Conservation (phyloP, 64 coral and sea anemone genomes). For the Cladopsammia gracilis region DNA sequence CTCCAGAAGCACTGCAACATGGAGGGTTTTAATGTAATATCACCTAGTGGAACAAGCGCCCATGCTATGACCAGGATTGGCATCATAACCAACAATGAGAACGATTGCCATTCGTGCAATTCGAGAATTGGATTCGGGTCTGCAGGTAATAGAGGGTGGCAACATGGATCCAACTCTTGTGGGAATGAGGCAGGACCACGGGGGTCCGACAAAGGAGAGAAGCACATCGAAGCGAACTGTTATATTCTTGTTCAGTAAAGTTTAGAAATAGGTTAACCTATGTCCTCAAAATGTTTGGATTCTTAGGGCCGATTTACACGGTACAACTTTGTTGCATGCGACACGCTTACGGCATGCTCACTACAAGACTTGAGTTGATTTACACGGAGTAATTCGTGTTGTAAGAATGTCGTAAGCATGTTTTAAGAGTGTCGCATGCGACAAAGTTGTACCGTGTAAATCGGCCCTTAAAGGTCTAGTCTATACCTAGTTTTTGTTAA, state of each 20-base stretch:
- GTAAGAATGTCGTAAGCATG: too few relatives aligned
- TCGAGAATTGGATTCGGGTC: slow-evolving; percentile 49
- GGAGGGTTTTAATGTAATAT: slow-evolving; percentile 45
- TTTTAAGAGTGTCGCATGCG: too few relatives aligned
- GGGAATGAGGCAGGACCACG: slow-evolving; percentile 21
- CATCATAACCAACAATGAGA: slow-evolving; percentile 19
- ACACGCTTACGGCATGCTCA: too few relatives aligned
- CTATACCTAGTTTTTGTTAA: too few relatives aligned
- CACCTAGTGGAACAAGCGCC: neutral
- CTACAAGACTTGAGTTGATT: too few relatives aligned
- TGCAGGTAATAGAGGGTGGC: neutral
- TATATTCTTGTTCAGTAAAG: slow-evolving; percentile 10
- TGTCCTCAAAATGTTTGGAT: too few relatives aligned
- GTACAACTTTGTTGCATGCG: too few relatives aligned
- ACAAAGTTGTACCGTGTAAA: too few relatives aligned
- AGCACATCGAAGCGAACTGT: slow-evolving; percentile 21
- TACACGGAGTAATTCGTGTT: too few relatives aligned
- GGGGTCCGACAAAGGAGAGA: neutral
- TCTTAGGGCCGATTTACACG: too few relatives aligned
- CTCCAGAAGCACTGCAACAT: slow-evolving; percentile 46
- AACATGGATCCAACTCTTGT: slow-evolving; percentile 10
- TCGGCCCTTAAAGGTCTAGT: too few relatives aligned
- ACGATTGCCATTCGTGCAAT: slow-evolving; percentile 21
- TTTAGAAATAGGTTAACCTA: too few relatives aligned
- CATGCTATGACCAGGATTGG: slow-evolving; percentile 35